Percentiles rank a stretch among this genome's conserved stretches.
Conservation (phyloP, 1,140 invertebrate species). For the Phortica variegata region DNA sequence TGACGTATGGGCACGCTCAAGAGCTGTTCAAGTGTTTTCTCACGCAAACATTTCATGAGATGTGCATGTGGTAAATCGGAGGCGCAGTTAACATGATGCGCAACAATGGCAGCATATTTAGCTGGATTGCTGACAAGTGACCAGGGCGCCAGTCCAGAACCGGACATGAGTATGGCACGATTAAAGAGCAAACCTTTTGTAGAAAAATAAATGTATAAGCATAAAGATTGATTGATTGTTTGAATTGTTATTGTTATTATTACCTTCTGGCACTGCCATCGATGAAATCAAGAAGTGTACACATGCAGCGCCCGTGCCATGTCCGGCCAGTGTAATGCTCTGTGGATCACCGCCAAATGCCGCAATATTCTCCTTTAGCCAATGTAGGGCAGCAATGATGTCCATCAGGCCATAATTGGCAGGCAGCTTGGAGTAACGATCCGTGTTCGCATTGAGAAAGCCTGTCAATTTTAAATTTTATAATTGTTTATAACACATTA, state of each 20-base stretch:
- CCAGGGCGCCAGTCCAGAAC: constrained; percentile 91
- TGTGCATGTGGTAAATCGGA: constrained; percentile 70
- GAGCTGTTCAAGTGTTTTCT: constrained; percentile 72
- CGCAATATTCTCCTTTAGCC: constrained; percentile 92
- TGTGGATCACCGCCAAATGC: constrained; percentile 89
- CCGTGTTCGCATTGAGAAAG: constrained; percentile 84
- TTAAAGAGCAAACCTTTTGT: constrained; percentile 86
- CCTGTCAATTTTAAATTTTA: constrained; percentile 61
- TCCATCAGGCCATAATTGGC: constrained; percentile 96
- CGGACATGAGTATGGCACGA: constrained; percentile 91
- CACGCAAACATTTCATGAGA: constrained; percentile 80
- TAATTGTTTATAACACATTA: constrained; percentile 14
- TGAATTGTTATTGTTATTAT: constrained; percentile 37
- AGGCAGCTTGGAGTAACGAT: constrained; percentile 76
- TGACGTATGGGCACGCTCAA: constrained; percentile 75
- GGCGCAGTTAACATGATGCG: constrained; percentile 84
- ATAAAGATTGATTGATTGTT: not conserved
- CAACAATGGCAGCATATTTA: constrained; percentile 82
- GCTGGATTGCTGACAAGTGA: constrained; percentile 85
- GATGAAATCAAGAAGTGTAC: constrained; percentile 93
- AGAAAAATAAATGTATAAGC: not conserved
- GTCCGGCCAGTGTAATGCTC: constrained; percentile 93
- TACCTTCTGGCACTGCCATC: constrained; percentile 88
- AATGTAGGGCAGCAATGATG: constrained; percentile 89
- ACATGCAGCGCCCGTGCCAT: constrained; percentile 92